Evolutionary conservation across 1,140 invertebrate species (phyloP), one percentile per base, ranked within the genome.

Genomic region (Chelonus insularis): DNA sequence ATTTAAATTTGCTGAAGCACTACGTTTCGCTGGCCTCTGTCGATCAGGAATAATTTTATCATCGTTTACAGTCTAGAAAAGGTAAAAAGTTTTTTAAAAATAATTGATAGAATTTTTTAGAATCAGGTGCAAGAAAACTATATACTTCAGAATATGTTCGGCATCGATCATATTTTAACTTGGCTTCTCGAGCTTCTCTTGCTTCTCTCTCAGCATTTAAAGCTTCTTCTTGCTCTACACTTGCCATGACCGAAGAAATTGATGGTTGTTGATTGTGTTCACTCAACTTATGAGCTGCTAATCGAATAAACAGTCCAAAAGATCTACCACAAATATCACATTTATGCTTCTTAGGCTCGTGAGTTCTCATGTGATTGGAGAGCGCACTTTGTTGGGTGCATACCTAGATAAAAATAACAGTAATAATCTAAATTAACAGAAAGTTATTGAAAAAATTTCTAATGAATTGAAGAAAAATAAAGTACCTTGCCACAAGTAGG

Each of bases 351-450:
- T 77, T 77, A 7, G 75, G 75, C 60, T 77, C 70, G 9, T 77
- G 75, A 20, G 73, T 77, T 25, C 75, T 72, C 74, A 76, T 76
- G n/a, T 77, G 75, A 64, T 77, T 77, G n/a, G 75, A 77, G 20
- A 77, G 64, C 12, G 75, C 74, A 57, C 75, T 77, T 64, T 77
- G 75, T 52, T 76, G 74, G 0, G 75, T 77, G 43, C 75, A 77
- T 2, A 72, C 64, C 75, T 77, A 41, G 25, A 57, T 32, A 12
- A 48, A 34, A 29, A 16, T 43, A 20, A 34, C n/a, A n/a, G n/a
- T n/a, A n/a, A n/a, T n/a, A 34, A 34, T 8, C n/a, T 23, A 58
- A 62, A 21, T 41, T 11, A 6, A 25, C 23, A 16, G 20, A 11
- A 39, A 25, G 57, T 21, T 16, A 39, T 41, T 12, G 11, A 23